phyloP scores from a whole-genome alignment of 2,888 invertebrate genomes.

The Eumerus sabulonum region DNA sequence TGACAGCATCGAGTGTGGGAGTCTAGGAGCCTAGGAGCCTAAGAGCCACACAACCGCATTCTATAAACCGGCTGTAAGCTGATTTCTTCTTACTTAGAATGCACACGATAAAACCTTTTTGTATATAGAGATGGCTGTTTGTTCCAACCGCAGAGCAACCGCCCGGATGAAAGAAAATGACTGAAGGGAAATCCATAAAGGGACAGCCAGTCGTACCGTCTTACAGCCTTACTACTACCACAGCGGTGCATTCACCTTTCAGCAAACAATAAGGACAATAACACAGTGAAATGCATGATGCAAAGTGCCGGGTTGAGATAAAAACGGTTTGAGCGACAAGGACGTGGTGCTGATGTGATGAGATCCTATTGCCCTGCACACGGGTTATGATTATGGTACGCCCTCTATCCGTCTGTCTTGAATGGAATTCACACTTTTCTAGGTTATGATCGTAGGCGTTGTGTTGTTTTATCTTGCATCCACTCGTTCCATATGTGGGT shows the following conservation, averaged over 20 bases:
- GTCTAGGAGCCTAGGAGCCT: neutral
- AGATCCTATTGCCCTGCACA: conserved; percentile 36
- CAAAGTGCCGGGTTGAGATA: conserved; percentile 19
- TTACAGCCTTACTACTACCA: conserved; percentile 30
- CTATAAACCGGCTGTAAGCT: conserved; percentile 46
- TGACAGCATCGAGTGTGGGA: conserved; percentile 38
- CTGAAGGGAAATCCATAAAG: conserved; percentile 50
- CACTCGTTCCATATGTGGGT: conserved; percentile 16
- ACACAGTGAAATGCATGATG: conserved; percentile 65
- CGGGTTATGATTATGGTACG: conserved; percentile 49
- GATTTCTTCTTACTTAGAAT: conserved; percentile 64
- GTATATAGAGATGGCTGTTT: conserved; percentile 11
- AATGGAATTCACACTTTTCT: conserved; percentile 50
- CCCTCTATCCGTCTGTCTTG: too few relatives aligned
- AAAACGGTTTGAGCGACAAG: conserved; percentile 16
- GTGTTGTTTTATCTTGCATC: conserved; percentile 9
- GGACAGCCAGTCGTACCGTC: conserved; percentile 42
- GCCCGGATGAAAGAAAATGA: conserved; percentile 37
- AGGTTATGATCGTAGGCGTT: conserved; percentile 61
- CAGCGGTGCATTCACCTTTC: conserved; percentile 62
- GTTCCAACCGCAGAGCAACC: conserved; percentile 52
- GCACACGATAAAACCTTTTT: conserved; percentile 55
- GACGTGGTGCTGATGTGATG: conserved; percentile 62
- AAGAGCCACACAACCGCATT: neutral
- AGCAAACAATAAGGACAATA: conserved; percentile 55